phyloP scores from a whole-genome alignment of 2,888 invertebrate species.

The Macaria notata region DNA sequence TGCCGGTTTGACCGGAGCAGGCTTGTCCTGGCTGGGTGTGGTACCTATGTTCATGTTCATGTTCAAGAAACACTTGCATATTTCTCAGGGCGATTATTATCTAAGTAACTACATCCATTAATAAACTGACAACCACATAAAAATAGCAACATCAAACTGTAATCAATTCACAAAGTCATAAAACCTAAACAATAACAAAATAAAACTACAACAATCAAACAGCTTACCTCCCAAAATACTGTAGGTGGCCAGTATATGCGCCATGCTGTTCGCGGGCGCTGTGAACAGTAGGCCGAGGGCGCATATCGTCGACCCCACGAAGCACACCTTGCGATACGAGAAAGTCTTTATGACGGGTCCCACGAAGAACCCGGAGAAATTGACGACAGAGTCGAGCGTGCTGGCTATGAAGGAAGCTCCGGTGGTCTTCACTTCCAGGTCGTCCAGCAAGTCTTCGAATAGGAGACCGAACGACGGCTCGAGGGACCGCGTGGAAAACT shows the following conservation, averaged over 20 bases:
- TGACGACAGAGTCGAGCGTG: conserved; percentile 88
- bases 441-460: conserved; percentile 87
- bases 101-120: too few relatives aligned
- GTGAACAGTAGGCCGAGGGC: conserved; percentile 86
- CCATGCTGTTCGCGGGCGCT: conserved; percentile 87
- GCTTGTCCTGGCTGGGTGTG: too few relatives aligned
- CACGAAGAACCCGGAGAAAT: conserved; percentile 90
- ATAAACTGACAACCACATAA: too few relatives aligned
- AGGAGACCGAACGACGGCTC: conserved; percentile 91
- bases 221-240: conserved; percentile 88
- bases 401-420: conserved; percentile 89
- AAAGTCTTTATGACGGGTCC: conserved; percentile 89
- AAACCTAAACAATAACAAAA: too few relatives aligned
- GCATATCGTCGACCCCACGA: conserved; percentile 85
- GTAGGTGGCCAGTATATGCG: conserved; percentile 87
- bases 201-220: too few relatives aligned
- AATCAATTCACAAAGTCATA: too few relatives aligned
- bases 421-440: conserved; percentile 87
- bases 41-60: too few relatives aligned
- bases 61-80: too few relatives aligned
- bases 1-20: too few relatives aligned
- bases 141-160: too few relatives aligned
- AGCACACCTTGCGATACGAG: conserved; percentile 87
- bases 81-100: too few relatives aligned
- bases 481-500: conserved; percentile 90